Evolutionary conservation across 1,140 invertebrate species (phyloP).

Genomic region (Colletes latitarsis): DNA sequence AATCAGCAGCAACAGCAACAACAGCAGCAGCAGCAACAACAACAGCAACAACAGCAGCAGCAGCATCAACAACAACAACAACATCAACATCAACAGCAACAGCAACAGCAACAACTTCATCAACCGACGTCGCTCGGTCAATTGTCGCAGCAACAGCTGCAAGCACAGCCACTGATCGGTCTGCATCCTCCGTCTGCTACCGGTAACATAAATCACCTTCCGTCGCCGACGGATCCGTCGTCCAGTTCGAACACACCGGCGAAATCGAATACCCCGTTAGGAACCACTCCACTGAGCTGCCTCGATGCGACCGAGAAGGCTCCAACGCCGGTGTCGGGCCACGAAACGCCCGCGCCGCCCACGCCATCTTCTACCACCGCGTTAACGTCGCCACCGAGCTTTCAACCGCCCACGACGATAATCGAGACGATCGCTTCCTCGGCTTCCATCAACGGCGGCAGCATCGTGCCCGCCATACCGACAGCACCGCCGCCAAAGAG

Average conservation of each 20-base stretch:
- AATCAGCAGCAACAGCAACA: slow-evolving; percentile 79
- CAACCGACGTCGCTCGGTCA: slow-evolving; percentile 59
- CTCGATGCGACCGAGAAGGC: slow-evolving; percentile 76
- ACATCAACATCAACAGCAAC: slow-evolving; percentile 66
- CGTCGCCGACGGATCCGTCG: slow-evolving; percentile 79
- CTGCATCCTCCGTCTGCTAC: slow-evolving; percentile 72
- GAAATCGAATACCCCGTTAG: slow-evolving; percentile 77
- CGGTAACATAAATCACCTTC: slow-evolving; percentile 78
- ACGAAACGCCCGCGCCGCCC: slow-evolving; percentile 79
- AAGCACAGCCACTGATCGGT: slow-evolving; percentile 62
- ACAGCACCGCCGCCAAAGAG: slow-evolving; percentile 80
- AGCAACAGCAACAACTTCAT: slow-evolving; percentile 71
- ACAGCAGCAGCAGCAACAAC: slow-evolving; percentile 70
- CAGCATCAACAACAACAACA: slow-evolving; percentile 74
- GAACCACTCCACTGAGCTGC: slow-evolving; percentile 61
- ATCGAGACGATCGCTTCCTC: slow-evolving; percentile 62
- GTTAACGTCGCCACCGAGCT: slow-evolving; percentile 74
- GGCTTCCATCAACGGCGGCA: slow-evolving; percentile 62
- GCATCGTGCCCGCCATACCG: slow-evolving; percentile 57
- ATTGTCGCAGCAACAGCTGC: slow-evolving; percentile 65
- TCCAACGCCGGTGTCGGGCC: slow-evolving; percentile 76
- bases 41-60: slow-evolving; percentile 69
- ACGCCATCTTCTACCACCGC: slow-evolving; percentile 77
- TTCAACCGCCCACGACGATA: slow-evolving; percentile 60
- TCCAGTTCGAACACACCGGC: slow-evolving; percentile 73